A percentile compares a stretch with the other conserved stretches of the same genome.
phyloP scores from a whole-genome alignment of 2,113 vertebrate genomes.

The Aphyosemion australe region DNA sequence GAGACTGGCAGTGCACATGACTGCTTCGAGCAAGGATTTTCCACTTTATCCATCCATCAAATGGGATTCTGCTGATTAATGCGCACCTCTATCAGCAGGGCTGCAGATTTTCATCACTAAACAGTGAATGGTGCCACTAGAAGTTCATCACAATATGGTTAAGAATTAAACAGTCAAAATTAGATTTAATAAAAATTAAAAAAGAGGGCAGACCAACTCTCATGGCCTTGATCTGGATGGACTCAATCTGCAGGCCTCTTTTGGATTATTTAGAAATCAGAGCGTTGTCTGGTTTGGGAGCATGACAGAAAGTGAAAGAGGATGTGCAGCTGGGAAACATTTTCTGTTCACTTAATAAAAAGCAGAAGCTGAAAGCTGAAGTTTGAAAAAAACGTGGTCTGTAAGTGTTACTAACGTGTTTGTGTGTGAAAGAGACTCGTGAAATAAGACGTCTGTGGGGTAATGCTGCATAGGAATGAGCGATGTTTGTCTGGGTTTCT shows the following conservation, averaged over 20 bases:
- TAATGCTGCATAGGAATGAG: conserved; percentile 22
- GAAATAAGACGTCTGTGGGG: conserved; percentile 21
- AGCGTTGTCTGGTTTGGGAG: conserved; percentile 27
- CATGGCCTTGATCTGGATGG: rapidly evolving
- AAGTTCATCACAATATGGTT: background rate
- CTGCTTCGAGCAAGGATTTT: conserved; percentile 28
- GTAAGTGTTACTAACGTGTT: conserved; percentile 9
- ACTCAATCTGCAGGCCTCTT: background rate
- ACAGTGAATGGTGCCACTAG: background rate
- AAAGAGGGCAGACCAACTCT: background rate
- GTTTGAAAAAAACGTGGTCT: conserved; percentile 52
- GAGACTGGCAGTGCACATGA: conserved; percentile 21
- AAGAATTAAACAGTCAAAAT: background rate
- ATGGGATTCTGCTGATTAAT: conserved; percentile 25
- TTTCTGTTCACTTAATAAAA: conserved; percentile 44
- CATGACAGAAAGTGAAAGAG: conserved; percentile 63
- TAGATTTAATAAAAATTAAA: background rate
- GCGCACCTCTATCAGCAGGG: conserved; percentile 10
- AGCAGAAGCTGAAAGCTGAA: conserved; percentile 60
- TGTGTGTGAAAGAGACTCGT: background rate
- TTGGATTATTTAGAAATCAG: background rate
- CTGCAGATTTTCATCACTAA: background rate
- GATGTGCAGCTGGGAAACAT: conserved; percentile 46
- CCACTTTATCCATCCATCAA: conserved; percentile 36
- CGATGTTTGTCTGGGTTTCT: background rate